phyloP scores from a whole-genome alignment of 2,113 vertebrate species.

The Astatotilapia flaviijosephi region DNA sequence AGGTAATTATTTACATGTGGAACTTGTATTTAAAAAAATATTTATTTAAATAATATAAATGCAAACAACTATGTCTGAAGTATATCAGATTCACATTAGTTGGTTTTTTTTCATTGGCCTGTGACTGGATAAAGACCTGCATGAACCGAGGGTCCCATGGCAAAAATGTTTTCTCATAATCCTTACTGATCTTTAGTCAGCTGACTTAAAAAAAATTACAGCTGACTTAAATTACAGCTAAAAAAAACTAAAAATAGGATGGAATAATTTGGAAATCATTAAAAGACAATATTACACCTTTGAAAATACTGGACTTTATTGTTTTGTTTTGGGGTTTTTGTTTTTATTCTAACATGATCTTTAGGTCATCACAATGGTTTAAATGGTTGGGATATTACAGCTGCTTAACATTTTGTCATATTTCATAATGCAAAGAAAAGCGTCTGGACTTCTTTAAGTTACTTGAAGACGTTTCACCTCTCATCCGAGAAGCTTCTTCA shows the following conservation, averaged over 20 bases:
- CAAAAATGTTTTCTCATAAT: not conserved
- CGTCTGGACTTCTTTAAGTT: no score
- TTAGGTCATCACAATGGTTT: not conserved
- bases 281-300: not conserved
- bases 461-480: no score
- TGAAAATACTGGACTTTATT: not conserved
- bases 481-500: no score
- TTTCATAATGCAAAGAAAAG: not conserved
- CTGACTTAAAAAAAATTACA: not conserved
- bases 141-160: not conserved
- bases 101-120: not conserved
- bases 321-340: rapidly evolving
- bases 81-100: not conserved
- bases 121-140: not conserved
- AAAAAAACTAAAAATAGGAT: rapidly evolving
- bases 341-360: not conserved
- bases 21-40: not conserved
- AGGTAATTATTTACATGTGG: not conserved
- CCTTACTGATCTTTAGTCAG: not conserved
- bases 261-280: not conserved
- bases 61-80: not conserved
- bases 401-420: not conserved
- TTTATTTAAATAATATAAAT: not conserved
- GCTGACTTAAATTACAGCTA: not conserved
- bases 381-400: not conserved